A percentile compares a stretch with the other conserved stretches of the same genome.
These are phyloP conservation scores for Panthera leo DNA, from an alignment of 2,113 vertebrate species.

Conservation along the genomic window DNA sequence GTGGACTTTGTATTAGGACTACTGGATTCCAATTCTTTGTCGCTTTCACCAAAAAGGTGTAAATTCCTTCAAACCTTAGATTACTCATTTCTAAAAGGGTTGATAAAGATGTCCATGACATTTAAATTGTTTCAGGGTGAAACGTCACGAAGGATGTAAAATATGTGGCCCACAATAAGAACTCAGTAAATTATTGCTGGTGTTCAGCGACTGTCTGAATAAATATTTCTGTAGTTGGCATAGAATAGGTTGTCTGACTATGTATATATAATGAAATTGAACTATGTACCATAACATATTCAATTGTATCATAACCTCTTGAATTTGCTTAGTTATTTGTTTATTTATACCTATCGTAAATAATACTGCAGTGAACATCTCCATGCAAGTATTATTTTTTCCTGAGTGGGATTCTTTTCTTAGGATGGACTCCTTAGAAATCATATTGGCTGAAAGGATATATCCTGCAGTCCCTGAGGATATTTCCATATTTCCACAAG, in stretches of 20 bases:
- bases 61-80: background rate
- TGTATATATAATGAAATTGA: background rate
- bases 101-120: background rate
- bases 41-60: background rate
- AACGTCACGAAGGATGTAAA: background rate
- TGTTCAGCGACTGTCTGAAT: background rate
- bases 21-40: background rate
- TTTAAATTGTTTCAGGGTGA: background rate
- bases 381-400: background rate
- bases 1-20: background rate
- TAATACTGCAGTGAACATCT: background rate
- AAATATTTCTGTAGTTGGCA: background rate
- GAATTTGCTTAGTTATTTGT: background rate
- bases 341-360: slow-evolving; percentile 2
- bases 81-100: background rate
- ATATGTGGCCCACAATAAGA: background rate
- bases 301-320: background rate
- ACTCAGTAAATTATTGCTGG: background rate
- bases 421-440: background rate
- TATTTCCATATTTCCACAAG: background rate
- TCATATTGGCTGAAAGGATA: background rate
- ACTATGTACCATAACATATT: background rate
- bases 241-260: background rate
- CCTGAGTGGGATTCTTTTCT: background rate
- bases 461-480: background rate